Base-by-base conservation (phyloP, 1,140 invertebrate species). In the Bradynema listronoti region DNA sequence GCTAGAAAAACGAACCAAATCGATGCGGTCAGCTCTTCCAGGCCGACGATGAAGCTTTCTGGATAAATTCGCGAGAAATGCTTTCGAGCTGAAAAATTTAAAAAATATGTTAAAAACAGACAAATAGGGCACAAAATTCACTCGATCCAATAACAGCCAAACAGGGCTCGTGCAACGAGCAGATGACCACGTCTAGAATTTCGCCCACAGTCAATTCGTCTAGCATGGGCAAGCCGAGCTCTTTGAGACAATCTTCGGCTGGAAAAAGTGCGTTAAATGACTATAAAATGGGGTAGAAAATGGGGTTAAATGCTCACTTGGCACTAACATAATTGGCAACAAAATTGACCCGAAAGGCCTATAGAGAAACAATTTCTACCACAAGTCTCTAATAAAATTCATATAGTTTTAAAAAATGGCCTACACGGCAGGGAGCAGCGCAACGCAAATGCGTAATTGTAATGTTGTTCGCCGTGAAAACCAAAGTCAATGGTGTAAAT, bases 41-140 rank as follows among this genome's bases (percentile, higher is more conserved):
- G 4, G 3, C 42, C 42, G 6, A 22, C 19, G 9, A 43, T 43
- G 27, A 43, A 6, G 22, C 19, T 4, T 27, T 43, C 42, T 6
- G 42, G 3, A 6, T 27, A 27, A 43, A 43, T 43, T 43, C 42
- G 42, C 42, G 42, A 43, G 42, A 43, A 43, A 43, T 43, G 42
- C 42, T 43, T 43, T n/a, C n/a, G n/a, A n/a, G 42, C 42, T 43
- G 9, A 43, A 43, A 43, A 39, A 11, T 3, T 22, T 19, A 4
- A 27, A 22, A 22, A 22, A 19, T 22, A 43, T 22, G 27, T 39
- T 6, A 6, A 9, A 43, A 43, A 43, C 42, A 43, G 9, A 43
- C 36, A 11, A 39, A 11, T 39, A 11, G 11, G 19, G 3, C 27
- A 4, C 3, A 43, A 43, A 43, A 6, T 4, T 9, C 27, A 43